Conservation (phyloP, 2,113 vertebrate genomes). For the Menura novaehollandiae region DNA sequence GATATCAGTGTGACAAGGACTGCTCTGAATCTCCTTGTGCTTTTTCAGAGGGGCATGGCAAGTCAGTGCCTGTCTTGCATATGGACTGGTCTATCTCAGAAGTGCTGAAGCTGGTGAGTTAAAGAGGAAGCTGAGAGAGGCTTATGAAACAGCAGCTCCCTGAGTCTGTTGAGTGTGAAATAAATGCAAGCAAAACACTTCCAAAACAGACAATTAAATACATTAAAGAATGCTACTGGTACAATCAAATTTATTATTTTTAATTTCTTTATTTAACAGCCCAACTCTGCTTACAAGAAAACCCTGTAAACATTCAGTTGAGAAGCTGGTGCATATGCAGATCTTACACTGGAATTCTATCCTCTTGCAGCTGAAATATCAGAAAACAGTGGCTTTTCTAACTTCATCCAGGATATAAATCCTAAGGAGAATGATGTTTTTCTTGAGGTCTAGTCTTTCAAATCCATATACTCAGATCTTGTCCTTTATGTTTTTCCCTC, state of each 20-base stretch:
- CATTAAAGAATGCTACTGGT: not conserved
- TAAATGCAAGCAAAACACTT: not conserved
- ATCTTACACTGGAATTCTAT: not conserved
- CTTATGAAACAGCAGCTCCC: not conserved
- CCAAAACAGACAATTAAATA: not conserved
- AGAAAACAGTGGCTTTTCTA: not conserved
- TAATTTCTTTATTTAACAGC: not conserved
- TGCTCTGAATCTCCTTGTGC: not conserved
- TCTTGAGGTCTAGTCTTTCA: not conserved
- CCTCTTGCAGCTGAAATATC: not conserved
- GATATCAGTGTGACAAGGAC: not conserved
- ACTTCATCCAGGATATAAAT: not conserved
- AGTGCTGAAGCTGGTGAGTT: not conserved
- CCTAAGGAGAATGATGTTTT: not conserved
- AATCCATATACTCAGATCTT: not conserved
- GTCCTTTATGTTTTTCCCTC: not conserved
- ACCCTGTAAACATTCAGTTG: not conserved
- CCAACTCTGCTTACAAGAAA: not conserved
- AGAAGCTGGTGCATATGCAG: not conserved
- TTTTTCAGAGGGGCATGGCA: not conserved
- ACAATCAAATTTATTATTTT: not conserved
- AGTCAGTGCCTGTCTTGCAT: not conserved
- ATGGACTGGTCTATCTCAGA: not conserved
- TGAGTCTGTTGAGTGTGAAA: not conserved
- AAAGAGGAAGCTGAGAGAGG: not conserved